phyloP scores from a whole-genome alignment of 2,888 invertebrate species.

The Meiosimyza decipiens region DNA sequence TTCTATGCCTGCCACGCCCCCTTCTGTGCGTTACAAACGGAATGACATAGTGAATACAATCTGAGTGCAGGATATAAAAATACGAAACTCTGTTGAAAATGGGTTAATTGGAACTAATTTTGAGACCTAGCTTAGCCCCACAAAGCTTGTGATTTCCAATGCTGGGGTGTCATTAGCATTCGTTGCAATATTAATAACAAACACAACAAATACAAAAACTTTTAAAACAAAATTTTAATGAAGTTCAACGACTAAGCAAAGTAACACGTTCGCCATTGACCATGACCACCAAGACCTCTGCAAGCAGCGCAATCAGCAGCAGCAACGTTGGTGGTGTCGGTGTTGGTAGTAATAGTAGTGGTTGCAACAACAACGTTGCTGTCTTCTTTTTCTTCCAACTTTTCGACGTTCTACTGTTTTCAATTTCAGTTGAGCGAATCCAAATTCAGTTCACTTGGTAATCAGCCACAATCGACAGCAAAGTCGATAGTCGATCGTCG shows the following conservation, averaged over 20 bases:
- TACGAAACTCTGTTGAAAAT: too few relatives aligned
- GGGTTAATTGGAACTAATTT: too few relatives aligned
- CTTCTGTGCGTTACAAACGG: too few relatives aligned
- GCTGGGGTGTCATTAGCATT: slow-evolving; percentile 30
- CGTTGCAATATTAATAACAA: not conserved
- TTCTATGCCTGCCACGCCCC: too few relatives aligned
- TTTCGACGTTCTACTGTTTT: slow-evolving; percentile 46
- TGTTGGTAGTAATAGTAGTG: not conserved
- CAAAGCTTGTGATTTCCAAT: too few relatives aligned
- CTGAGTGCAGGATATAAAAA: too few relatives aligned
- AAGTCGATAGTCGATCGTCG: slow-evolving; percentile 17
- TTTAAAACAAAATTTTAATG: slow-evolving; percentile 38
- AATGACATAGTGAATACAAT: too few relatives aligned
- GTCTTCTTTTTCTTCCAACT: not conserved
- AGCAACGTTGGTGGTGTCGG: slow-evolving; percentile 15
- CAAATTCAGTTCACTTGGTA: slow-evolving; percentile 48
- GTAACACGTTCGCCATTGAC: slow-evolving; percentile 47
- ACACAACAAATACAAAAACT: slow-evolving; percentile 25
- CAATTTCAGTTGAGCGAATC: slow-evolving; percentile 57
- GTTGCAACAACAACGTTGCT: not conserved
- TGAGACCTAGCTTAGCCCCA: too few relatives aligned
- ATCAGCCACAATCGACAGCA: slow-evolving; percentile 4
- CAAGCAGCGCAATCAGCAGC: slow-evolving; percentile 24
- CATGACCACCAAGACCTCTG: slow-evolving; percentile 47
- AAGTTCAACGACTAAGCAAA: slow-evolving; percentile 41